Conservation (phyloP, 1,140 invertebrate genomes). For the Geopemphigus sp. region DNA sequence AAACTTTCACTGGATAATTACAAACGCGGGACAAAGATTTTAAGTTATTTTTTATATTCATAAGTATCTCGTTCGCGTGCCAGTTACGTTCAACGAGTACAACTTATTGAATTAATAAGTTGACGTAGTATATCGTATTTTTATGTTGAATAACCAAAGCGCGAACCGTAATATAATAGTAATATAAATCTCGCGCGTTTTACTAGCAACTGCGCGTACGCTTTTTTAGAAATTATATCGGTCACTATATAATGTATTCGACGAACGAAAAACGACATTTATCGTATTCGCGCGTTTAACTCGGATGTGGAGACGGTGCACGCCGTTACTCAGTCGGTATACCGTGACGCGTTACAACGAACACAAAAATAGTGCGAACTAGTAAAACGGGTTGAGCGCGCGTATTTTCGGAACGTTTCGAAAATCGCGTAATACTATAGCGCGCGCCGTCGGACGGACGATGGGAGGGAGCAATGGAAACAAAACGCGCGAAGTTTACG, state of each 20-base stretch:
- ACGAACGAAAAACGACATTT: no score
- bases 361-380: neutral
- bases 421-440: neutral
- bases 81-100: neutral
- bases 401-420: neutral
- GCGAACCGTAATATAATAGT: no score
- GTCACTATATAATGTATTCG: no score
- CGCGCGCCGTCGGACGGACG: no score
- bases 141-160: no score
- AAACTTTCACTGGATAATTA: neutral
- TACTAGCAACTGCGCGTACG: no score
- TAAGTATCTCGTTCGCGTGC: neutral
- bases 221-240: neutral
- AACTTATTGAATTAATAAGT: neutral
- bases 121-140: neutral
- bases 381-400: neutral
- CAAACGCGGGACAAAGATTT: neutral
- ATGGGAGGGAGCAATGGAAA: no score
- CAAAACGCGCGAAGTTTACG: no score
- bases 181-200: no score
- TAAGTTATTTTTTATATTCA: neutral
- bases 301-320: neutral
- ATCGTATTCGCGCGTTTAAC: neutral
- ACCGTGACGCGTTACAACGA: neutral
- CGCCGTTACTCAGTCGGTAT: no score